Percentiles rank a stretch among this genome's conserved stretches.
phyloP scores from a whole-genome alignment of 2,888 invertebrate genomes.

The Diabrotica balteata region DNA sequence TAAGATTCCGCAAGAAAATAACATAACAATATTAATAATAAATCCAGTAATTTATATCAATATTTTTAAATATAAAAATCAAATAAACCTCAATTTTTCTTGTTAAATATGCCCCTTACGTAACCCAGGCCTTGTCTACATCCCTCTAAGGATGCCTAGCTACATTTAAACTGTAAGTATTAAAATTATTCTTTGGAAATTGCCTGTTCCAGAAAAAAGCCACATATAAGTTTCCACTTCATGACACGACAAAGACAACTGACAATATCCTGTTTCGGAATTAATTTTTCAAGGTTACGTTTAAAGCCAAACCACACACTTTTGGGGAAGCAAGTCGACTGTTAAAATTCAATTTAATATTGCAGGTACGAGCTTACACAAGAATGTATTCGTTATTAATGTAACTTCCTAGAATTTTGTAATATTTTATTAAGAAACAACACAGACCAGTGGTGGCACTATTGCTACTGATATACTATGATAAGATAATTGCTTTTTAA shows the following conservation, averaged over 20 bases:
- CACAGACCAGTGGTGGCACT: not conserved
- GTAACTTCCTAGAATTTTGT: conserved; percentile 35
- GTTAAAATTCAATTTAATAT: conserved; percentile 39
- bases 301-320: conserved; percentile 13
- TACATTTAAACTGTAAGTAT: conserved; percentile 14
- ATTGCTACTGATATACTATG: not conserved
- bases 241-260: conserved; percentile 30
- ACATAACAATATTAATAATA: too few species aligned
- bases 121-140: not conserved
- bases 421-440: conserved; percentile 34
- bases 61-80: too few species aligned
- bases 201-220: conserved; percentile 14
- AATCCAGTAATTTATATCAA: too few species aligned
- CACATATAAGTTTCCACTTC: conserved; percentile 25
- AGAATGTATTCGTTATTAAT: conserved; percentile 33
- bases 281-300: conserved; percentile 31
- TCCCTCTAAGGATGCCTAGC: conserved; percentile 10
- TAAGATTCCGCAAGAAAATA: too few species aligned
- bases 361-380: conserved; percentile 34
- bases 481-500: too few species aligned
- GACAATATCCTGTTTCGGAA: conserved; percentile 25
- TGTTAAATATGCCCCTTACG: too few species aligned
- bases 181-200: conserved; percentile 17
- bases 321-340: conserved; percentile 29
- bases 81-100: too few species aligned